Evolutionary conservation across 1,140 invertebrate genomes (phyloP).

Genomic region (Cylas formicarius): DNA sequence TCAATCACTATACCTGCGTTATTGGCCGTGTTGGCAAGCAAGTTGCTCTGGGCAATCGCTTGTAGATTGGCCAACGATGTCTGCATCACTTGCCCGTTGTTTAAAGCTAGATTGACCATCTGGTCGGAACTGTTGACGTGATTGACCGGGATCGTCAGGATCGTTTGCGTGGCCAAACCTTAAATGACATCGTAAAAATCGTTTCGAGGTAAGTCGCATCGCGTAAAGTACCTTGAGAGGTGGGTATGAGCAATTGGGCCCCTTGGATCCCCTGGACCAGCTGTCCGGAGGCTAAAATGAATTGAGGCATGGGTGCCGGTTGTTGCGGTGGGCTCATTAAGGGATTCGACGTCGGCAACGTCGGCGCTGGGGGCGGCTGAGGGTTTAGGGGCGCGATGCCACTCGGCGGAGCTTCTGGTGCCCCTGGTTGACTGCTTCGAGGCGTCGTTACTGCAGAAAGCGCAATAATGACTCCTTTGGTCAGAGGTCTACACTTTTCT

Average conservation of each 20-base stretch:
- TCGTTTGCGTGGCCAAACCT: slow-evolving; percentile 89
- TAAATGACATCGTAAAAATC: slow-evolving; percentile 3
- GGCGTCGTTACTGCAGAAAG: slow-evolving; percentile 27
- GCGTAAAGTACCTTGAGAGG: slow-evolving; percentile 70
- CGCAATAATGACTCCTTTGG: too few species aligned
- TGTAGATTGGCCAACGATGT: slow-evolving; percentile 75
- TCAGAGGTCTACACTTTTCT: too few species aligned
- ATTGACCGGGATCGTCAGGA: slow-evolving; percentile 85
- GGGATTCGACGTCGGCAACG: slow-evolving; percentile 16
- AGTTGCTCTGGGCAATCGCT: slow-evolving; percentile 58
- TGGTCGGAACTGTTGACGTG: slow-evolving; percentile 72
- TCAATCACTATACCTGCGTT: slow-evolving; percentile 24
- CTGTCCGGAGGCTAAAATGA: slow-evolving; percentile 84
- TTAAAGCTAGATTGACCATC: slow-evolving; percentile 71
- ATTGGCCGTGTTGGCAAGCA: slow-evolving; percentile 35
- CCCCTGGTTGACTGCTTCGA: slow-evolving; percentile 20
- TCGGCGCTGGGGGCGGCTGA: slow-evolving; percentile 23
- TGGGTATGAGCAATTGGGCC: slow-evolving; percentile 87
- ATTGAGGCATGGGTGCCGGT: slow-evolving; percentile 77
- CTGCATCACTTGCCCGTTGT: slow-evolving; percentile 76
- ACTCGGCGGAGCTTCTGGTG: slow-evolving; percentile 17
- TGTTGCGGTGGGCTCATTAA: slow-evolving; percentile 39
- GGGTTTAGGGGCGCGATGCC: slow-evolving; percentile 20
- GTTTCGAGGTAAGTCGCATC: not conserved
- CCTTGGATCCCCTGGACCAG: slow-evolving; percentile 86